A percentile compares a stretch with the other conserved stretches of the same genome.
These are phyloP conservation scores for Turritopsis rubra DNA, from an alignment of 30 jellyfish, hydroid and myxozoan species.

Conservation along the genomic window DNA sequence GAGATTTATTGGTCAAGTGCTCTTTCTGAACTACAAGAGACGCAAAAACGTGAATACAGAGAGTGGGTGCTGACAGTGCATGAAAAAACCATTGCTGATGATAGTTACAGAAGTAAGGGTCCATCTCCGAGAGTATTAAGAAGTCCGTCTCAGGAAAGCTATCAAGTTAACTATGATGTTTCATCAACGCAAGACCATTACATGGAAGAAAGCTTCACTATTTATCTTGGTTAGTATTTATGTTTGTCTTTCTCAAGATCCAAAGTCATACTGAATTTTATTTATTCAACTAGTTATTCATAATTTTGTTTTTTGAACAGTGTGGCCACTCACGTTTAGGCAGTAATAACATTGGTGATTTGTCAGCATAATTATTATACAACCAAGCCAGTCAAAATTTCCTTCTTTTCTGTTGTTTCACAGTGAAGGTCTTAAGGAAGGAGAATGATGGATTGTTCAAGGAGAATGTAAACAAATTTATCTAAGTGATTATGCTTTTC, in stretches of 20 bases:
- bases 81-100: conserved; percentile 50
- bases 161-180: conserved; percentile 30
- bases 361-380: too few species aligned
- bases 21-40: conserved; percentile 74
- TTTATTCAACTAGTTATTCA: too few species aligned
- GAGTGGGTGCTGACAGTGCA: conserved; percentile 87
- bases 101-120: not conserved
- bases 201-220: conserved; percentile 93
- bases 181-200: conserved; percentile 52
- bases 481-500: too few species aligned
- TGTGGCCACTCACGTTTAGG: too few species aligned
- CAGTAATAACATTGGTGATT: too few species aligned
- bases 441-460: too few species aligned
- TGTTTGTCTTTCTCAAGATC: not conserved
- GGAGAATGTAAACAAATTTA: too few species aligned
- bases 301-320: too few species aligned
- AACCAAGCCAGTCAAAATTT: too few species aligned
- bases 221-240: conserved; percentile 65
- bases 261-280: not conserved
- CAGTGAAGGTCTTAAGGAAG: too few species aligned
- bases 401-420: too few species aligned
- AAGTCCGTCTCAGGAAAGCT: conserved; percentile 33
- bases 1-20: conserved; percentile 93
- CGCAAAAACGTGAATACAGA: conserved; percentile 81
- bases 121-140: conserved; percentile 22